These are phyloP conservation scores for Eucidaris tribuloides DNA, from an alignment of 35 echinoderm and acorn worm species.

Conservation along the genomic window DNA sequence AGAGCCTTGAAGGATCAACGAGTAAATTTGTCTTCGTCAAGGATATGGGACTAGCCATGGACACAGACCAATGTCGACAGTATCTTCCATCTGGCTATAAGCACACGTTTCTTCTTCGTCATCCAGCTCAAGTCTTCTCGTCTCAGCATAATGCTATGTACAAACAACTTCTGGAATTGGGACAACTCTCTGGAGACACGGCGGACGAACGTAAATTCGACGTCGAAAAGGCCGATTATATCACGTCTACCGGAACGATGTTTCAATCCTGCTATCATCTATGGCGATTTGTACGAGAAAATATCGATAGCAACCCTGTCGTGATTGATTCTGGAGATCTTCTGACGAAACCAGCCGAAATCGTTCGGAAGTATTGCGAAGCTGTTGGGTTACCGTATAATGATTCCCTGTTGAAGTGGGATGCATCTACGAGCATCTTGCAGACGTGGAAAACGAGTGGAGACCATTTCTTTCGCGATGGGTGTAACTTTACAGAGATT, in stretches of 20 bases:
- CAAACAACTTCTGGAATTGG: not conserved
- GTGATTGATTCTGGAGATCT: constrained; percentile 4
- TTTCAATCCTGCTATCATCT: not conserved
- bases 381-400: not conserved
- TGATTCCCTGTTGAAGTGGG: not conserved
- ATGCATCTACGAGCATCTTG: not conserved
- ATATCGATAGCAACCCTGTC: not conserved
- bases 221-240: not conserved
- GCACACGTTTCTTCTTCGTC: constrained; percentile 13
- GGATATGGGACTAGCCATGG: not conserved
- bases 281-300: not conserved
- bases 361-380: constrained; percentile 10
- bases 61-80: not conserved
- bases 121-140: not conserved
- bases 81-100: not conserved
- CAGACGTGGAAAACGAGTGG: not conserved
- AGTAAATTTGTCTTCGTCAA: constrained; percentile 1
- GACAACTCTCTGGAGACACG: not conserved
- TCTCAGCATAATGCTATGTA: constrained; percentile 11
- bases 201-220: constrained; percentile 10
- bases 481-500: too few species aligned
- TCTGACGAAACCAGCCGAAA: constrained; percentile 21
- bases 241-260: not conserved
- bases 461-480: not conserved
- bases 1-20: not conserved